Percentiles rank a stretch among this genome's conserved stretches.
These are phyloP conservation scores for Carposina sasakii DNA, from an alignment of 1,140 invertebrate species.

Conservation along the genomic window DNA sequence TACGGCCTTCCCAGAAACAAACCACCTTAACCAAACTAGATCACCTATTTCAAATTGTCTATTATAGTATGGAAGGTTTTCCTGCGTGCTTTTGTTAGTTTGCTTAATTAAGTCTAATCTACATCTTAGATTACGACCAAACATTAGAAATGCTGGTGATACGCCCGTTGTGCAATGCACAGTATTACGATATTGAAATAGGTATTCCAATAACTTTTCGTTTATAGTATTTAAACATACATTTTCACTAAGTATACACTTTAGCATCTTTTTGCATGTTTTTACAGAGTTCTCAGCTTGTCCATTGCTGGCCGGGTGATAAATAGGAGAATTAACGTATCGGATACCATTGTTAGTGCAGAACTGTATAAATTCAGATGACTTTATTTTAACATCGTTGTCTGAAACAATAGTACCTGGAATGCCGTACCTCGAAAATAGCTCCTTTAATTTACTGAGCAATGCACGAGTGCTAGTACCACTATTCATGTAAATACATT, in stretches of 20 bases:
- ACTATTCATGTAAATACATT: conserved; percentile 5
- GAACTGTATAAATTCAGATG: neutral
- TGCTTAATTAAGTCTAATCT: conserved; percentile 11
- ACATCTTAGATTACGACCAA: conserved; percentile 14
- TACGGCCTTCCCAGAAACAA: neutral
- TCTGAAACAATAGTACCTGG: neutral
- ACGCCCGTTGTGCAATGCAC: conserved; percentile 13
- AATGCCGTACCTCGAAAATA: conserved; percentile 7
- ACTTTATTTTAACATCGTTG: conserved; percentile 5
- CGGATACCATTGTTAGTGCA: conserved; percentile 1
- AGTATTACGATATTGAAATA: conserved; percentile 23
- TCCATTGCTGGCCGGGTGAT: conserved; percentile 2
- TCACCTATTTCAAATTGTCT: conserved; percentile 3
- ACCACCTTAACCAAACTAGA: neutral
- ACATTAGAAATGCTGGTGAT: conserved; percentile 16
- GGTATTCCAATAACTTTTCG: conserved; percentile 9
- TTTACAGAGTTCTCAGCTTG: conserved; percentile 2
- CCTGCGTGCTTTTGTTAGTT: neutral
- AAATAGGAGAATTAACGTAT: neutral
- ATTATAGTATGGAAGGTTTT: neutral
- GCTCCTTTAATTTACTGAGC: neutral
- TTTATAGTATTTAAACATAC: neutral
- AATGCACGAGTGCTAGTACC: neutral
- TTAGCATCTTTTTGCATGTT: conserved; percentile 5
- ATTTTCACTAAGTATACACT: conserved; percentile 1